phyloP scores from a whole-genome alignment of 2,113 vertebrate species.

The Bubalus kerabau region DNA sequence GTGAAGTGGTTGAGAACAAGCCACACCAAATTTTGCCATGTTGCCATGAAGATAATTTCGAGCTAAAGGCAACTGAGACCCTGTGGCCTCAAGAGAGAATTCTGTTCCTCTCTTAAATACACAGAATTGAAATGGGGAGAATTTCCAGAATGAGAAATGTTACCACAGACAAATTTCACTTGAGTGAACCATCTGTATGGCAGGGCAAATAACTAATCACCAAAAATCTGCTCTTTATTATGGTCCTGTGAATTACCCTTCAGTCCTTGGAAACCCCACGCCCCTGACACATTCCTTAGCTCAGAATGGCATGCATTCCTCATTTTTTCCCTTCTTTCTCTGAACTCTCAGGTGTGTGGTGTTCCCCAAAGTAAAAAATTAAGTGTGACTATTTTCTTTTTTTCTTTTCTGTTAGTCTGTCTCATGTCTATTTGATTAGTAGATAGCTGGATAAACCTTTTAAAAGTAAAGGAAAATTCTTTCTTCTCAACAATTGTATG shows the following conservation, averaged over 20 bases:
- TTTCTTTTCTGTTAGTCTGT: not conserved
- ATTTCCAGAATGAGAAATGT: not conserved
- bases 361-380: not conserved
- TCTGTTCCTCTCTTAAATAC: not conserved
- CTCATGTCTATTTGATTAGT: not conserved
- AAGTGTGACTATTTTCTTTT: not conserved
- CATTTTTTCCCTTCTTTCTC: not conserved
- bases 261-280: not conserved
- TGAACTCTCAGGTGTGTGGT: not conserved
- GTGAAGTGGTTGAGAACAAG: not conserved
- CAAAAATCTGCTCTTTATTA: not conserved
- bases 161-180: not conserved
- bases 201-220: not conserved
- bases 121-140: not conserved
- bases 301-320: not conserved
- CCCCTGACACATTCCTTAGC: not conserved
- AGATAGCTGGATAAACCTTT: not conserved
- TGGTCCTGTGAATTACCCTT: too few relatives aligned
- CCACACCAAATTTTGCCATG: not conserved
- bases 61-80: not conserved
- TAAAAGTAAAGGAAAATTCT: not conserved
- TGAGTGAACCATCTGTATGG: not conserved
- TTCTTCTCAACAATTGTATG: not conserved
- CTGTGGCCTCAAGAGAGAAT: not conserved
- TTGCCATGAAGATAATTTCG: not conserved